A percentile compares a stretch with the other conserved stretches of the same genome.
These are phyloP conservation scores for Epinotia brunnichana DNA, from an alignment of 2,888 invertebrate species.

Conservation along the genomic window DNA sequence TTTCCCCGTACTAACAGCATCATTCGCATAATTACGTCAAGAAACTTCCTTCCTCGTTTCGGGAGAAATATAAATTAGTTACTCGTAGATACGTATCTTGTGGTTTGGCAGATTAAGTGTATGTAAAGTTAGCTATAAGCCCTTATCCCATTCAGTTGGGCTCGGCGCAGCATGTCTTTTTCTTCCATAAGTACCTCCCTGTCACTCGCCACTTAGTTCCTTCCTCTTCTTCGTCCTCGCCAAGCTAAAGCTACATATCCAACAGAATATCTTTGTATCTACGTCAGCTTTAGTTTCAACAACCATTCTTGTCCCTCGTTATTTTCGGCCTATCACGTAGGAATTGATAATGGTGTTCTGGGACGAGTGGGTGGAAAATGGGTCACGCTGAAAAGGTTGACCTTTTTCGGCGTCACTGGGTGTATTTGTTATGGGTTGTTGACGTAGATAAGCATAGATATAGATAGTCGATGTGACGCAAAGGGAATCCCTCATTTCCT, in stretches of 20 bases:
- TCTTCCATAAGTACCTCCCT: too few relatives aligned
- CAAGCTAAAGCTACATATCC: background rate
- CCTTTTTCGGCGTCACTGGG: conserved; percentile 33
- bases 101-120: too few relatives aligned
- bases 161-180: too few relatives aligned
- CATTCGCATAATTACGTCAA: background rate
- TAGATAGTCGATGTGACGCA: background rate
- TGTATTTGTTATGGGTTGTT: background rate
- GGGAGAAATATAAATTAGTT: too few relatives aligned
- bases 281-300: conserved; percentile 19
- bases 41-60: background rate
- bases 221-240: too few relatives aligned
- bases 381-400: conserved; percentile 27
- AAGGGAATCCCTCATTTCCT: conserved; percentile 13
- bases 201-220: too few relatives aligned
- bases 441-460: background rate
- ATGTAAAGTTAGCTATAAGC: too few relatives aligned
- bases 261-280: conserved; percentile 6
- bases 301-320: conserved; percentile 1
- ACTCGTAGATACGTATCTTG: too few relatives aligned
- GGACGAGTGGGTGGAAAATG: conserved; percentile 33
- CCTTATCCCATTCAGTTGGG: too few relatives aligned
- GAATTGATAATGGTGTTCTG: conserved; percentile 32
- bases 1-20: conserved; percentile 2
- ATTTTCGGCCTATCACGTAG: conserved; percentile 26